phyloP scores from a whole-genome alignment of 2,113 vertebrate species.

The Apteryx owenii region DNA sequence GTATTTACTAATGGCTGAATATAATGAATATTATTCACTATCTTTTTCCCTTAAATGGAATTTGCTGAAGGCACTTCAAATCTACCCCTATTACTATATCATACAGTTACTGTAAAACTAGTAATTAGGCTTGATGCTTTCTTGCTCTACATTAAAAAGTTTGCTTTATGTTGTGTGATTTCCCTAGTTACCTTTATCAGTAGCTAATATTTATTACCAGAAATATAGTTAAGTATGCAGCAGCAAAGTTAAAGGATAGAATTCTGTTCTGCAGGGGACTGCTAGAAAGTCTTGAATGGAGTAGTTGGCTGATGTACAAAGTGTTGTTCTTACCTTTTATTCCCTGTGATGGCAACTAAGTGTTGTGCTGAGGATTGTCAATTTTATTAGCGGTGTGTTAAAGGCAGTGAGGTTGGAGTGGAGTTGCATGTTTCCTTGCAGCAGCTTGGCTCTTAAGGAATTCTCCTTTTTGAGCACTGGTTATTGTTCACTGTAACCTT shows the following conservation, averaged over 20 bases:
- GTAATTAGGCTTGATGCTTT: not conserved
- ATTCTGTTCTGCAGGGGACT: not conserved
- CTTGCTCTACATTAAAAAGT: not conserved
- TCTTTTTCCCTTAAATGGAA: slow-evolving; percentile 13
- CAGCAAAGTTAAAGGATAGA: not conserved
- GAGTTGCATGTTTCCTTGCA: not conserved
- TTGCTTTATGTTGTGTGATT: not conserved
- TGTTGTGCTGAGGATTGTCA: not conserved
- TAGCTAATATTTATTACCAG: not conserved
- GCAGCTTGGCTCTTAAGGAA: not conserved
- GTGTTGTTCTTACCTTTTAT: not conserved
- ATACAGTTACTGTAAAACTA: not conserved
- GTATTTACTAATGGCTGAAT: slow-evolving; percentile 1
- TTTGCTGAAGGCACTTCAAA: slow-evolving; percentile 28
- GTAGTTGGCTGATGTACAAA: not conserved
- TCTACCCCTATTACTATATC: slow-evolving; percentile 25
- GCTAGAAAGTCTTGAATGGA: not conserved
- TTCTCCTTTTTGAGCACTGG: not conserved
- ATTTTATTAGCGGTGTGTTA: not conserved
- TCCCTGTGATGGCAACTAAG: not conserved
- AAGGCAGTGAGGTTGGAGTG: not conserved
- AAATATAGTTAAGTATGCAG: not conserved
- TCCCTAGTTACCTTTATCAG: not conserved
- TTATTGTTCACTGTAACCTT: not conserved
- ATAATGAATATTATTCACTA: not conserved